phyloP scores from a whole-genome alignment of 2,113 vertebrate species.

The Gymnogyps californianus region DNA sequence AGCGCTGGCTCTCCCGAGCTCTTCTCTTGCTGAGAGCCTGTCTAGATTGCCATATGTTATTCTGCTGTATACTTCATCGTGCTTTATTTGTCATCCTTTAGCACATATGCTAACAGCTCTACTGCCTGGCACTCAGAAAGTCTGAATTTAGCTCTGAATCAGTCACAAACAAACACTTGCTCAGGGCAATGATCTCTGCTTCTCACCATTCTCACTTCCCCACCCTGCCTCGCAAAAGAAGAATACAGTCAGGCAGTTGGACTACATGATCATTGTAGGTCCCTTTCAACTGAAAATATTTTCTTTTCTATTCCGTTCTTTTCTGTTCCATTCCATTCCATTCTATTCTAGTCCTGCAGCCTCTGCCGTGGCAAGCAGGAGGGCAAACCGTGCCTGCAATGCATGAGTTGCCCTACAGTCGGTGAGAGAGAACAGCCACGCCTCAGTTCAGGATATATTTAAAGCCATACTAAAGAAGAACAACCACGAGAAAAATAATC shows the following conservation, averaged over 20 bases:
- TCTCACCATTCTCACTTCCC: neutral
- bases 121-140: neutral
- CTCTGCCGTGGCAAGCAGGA: neutral
- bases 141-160: constrained; percentile 6
- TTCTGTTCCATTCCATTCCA: neutral
- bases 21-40: constrained; percentile 4
- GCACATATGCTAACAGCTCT: constrained; percentile 15
- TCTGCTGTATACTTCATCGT: neutral
- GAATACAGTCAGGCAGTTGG: neutral
- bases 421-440: neutral
- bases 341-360: neutral
- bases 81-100: constrained; percentile 25
- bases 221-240: neutral
- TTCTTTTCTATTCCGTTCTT: too few relatives aligned
- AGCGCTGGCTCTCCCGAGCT: neutral
- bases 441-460: too few relatives aligned
- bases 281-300: neutral
- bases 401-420: rapidly evolving
- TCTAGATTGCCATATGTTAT: constrained; percentile 23
- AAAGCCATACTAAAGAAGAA: neutral
- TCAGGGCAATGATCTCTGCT: neutral
- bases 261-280: neutral
- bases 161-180: neutral
- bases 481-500: neutral
- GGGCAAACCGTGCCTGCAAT: neutral